Percentiles rank a stretch among this genome's conserved stretches.
Evolutionary conservation across 2,797 vertebrate genomes (phyloP).

Genomic region (Eidolon dupreanum): DNA sequence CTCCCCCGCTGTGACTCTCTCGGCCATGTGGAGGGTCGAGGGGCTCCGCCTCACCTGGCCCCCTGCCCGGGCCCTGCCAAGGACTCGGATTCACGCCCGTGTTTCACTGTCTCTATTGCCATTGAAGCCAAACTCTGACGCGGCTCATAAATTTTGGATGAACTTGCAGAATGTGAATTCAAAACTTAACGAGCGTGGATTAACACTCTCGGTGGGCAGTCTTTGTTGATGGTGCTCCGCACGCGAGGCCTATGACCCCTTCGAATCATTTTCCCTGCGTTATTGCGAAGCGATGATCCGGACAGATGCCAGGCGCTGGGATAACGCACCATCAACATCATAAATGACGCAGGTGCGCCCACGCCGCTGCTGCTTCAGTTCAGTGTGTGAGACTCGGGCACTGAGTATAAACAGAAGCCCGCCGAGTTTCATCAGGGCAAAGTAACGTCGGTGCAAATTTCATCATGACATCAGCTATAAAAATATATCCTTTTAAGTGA

Average conservation of each 20-base stretch:
- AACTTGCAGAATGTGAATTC: constrained; percentile 77
- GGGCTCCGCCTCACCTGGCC: constrained; percentile 34
- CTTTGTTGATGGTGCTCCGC: constrained; percentile 77
- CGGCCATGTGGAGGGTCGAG: not conserved
- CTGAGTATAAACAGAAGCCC: not conserved
- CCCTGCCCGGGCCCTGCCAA: not conserved
- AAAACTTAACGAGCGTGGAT: constrained; percentile 80
- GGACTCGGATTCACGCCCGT: not conserved
- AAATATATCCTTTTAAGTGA: not conserved
- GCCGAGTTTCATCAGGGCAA: not conserved
- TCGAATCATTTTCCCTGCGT: constrained; percentile 61
- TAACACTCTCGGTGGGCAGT: constrained; percentile 63
- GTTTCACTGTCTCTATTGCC: constrained; percentile 66
- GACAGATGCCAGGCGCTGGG: constrained; percentile 35
- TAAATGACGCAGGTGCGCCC: constrained; percentile 39
- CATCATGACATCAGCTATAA: not conserved
- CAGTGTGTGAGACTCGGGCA: not conserved
- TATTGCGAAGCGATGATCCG: constrained; percentile 61
- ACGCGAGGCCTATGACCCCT: constrained; percentile 76
- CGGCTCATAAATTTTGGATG: constrained; percentile 80
- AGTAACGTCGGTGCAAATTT: not conserved
- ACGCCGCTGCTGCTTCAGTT: not conserved
- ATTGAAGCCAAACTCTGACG: constrained; percentile 66
- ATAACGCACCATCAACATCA: not conserved
- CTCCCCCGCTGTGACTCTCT: not conserved